Conservation (phyloP, 2,113 vertebrate species). For the Osmerus mordax region DNA sequence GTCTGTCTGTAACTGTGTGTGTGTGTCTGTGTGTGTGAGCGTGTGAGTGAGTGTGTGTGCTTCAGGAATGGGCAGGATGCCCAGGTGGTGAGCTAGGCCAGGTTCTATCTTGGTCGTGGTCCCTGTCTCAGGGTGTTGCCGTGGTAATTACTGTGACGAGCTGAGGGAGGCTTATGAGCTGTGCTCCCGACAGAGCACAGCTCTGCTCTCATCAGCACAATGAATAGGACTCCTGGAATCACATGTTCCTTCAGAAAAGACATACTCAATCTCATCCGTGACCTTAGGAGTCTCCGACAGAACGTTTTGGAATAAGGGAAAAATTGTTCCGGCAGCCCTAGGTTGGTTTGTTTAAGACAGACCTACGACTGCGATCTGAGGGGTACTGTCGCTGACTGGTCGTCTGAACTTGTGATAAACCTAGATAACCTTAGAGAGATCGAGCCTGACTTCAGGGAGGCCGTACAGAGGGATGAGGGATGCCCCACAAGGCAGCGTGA, state of each 20-base stretch:
- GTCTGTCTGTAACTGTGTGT: constrained; percentile 19
- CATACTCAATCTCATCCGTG: no score
- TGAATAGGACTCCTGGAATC: neutral
- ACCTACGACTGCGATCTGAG: no score
- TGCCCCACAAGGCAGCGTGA: no score
- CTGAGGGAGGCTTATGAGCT: constrained; percentile 15
- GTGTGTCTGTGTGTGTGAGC: neutral
- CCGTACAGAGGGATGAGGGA: no score
- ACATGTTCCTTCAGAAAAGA: neutral
- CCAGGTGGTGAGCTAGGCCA: constrained; percentile 58
- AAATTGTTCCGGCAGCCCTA: no score
- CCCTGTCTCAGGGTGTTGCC: constrained; percentile 56
- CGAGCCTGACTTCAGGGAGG: no score
- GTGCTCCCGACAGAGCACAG: neutral
- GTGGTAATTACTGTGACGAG: constrained; percentile 37
- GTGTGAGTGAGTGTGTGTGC: constrained; percentile 7
- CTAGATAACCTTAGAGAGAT: no score
- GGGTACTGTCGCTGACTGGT: no score
- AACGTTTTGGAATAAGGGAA: no score
- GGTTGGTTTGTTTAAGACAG: no score
- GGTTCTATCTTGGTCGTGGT: constrained; percentile 49
- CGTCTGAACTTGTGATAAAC: no score
- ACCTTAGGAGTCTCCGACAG: no score
- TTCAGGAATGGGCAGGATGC: constrained; percentile 60
- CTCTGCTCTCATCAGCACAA: neutral